Evolutionary conservation across 2,113 vertebrate genomes (phyloP).

Genomic region (Hiodon tergisus): DNA sequence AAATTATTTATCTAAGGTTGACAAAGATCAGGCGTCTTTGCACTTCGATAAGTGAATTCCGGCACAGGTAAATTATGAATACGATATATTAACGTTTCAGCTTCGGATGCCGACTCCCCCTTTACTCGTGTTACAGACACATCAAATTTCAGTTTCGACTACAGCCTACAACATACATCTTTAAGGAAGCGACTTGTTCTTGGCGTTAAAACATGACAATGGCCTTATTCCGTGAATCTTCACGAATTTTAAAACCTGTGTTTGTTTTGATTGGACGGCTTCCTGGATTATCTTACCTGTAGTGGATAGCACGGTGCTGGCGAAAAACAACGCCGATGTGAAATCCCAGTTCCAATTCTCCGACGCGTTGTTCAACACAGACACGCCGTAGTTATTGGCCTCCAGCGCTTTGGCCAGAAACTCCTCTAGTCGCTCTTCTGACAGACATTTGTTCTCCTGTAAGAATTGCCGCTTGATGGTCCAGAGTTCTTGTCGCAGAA

Average conservation of each 20-base stretch:
- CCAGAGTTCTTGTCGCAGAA: slow-evolving; percentile 78
- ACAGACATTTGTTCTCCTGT: slow-evolving; percentile 78
- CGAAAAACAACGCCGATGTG: slow-evolving; percentile 90
- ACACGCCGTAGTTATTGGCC: slow-evolving; percentile 91
- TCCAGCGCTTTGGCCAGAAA: slow-evolving; percentile 80
- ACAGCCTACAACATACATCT: no score
- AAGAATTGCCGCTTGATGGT: slow-evolving; percentile 78
- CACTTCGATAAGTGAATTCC: no score
- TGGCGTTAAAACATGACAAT: background rate
- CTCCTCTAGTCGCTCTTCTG: slow-evolving; percentile 77
- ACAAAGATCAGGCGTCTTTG: no score
- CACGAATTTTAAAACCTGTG: background rate
- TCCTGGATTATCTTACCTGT: slow-evolving; percentile 65
- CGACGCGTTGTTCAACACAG: slow-evolving; percentile 84
- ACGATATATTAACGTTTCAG: no score
- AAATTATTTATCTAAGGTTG: no score
- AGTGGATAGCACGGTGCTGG: slow-evolving; percentile 91
- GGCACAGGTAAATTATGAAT: no score
- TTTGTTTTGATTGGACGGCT: background rate
- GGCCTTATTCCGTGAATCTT: background rate
- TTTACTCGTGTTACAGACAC: no score
- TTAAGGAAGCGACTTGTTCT: no score
- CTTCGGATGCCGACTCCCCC: no score
- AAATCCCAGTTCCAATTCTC: slow-evolving; percentile 97
- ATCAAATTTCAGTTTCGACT: no score